Evolutionary conservation across 2,113 vertebrate species (phyloP).

Genomic region (Actinemys pallida): DNA sequence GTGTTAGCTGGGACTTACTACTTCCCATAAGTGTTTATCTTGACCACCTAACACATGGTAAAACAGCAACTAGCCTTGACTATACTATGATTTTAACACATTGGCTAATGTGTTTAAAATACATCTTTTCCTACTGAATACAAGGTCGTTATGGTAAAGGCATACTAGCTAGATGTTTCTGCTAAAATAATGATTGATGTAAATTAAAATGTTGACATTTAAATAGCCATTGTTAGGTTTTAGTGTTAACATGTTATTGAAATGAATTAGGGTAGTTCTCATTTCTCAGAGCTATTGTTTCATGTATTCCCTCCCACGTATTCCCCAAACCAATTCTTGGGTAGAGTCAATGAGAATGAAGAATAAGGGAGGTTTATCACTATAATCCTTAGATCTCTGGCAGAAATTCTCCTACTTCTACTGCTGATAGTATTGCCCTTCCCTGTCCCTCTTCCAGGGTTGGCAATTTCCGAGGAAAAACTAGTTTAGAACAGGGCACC

Average conservation of each 20-base stretch:
- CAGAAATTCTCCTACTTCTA: neutral
- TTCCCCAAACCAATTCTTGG: neutral
- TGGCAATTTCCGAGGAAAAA: neutral
- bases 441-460: neutral
- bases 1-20: accelerated
- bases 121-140: neutral
- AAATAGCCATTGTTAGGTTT: neutral
- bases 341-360: neutral
- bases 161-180: neutral
- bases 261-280: neutral
- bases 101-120: neutral
- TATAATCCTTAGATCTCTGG: neutral
- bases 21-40: neutral
- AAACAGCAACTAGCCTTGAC: neutral
- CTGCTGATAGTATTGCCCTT: neutral
- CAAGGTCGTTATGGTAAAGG: neutral
- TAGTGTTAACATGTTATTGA: slow-evolving; percentile 28
- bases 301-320: neutral
- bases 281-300: neutral
- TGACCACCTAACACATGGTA: neutral
- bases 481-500: neutral
- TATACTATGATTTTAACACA: neutral
- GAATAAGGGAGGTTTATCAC: neutral
- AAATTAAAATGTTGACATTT: neutral
- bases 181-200: neutral